Base-by-base conservation (phyloP, 1,140 invertebrate species). In the Drosophila pectinifera region DNA sequence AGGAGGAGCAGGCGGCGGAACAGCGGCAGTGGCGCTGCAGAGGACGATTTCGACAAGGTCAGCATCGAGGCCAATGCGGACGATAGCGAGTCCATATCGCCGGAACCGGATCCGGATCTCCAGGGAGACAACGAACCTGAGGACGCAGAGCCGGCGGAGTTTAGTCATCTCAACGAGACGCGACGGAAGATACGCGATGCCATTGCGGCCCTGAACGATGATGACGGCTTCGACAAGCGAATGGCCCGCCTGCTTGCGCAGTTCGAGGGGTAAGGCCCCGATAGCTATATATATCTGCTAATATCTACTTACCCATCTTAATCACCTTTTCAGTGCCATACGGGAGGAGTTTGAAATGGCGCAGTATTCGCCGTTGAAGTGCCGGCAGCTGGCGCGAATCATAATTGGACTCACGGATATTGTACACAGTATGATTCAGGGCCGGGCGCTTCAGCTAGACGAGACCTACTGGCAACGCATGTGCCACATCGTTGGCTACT, bases 401-500 rank as follows among this genome's bases (percentile, higher is more conserved):
- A 26, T 86, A 16, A 59, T 56, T 22, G 62, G 61, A 0, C 75
- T 89, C 3, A 76, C 79, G 3, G 70, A 89, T 18, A 63, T 83
- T 10, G 72, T 86, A 10, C 65, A 88, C 54, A 76, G 16, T 38
- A 69, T 82, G 28, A 45, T 14, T 7, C 59, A 36, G 39, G 48
- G 61, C 14, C 51, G 53, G n/a, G 16, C 45, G 0, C 20, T 59
- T 8, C 55, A 67, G 26, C 31, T 54, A 43, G 54, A 38, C 5
- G 26, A 42, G 2, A 18, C 10, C 28, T 78, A 69, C 20, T 68
- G 79, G 4, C 83, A 90, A 20, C 83, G 86, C 8, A 73, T 90
- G 51, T 83, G 79, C 51, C 63, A 75, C n/a, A 82, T 91, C 24
- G 68, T 90, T 14, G 88, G 82, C 43, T 80, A 59, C 20, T 90